Evolutionary conservation across 1,140 invertebrate species (phyloP).

Genomic region (Cotesia glomerata): DNA sequence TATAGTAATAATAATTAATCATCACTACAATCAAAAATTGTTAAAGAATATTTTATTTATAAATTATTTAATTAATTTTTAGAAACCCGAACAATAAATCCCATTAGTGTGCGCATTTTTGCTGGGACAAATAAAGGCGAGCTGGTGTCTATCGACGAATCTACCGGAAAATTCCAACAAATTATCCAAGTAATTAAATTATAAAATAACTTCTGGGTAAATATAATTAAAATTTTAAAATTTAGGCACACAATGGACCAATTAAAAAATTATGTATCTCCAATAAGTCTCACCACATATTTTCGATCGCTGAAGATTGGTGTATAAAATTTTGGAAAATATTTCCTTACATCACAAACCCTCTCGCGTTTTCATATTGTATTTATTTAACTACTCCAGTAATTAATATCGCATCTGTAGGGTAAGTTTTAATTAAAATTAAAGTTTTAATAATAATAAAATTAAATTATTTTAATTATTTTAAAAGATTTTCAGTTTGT

Average conservation of each 20-base stretch:
- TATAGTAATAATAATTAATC: background rate
- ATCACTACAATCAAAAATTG: background rate
- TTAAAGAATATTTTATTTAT: background rate
- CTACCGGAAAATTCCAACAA: conserved; percentile 35
- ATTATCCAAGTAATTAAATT: conserved; percentile 5
- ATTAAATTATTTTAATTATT: conserved; percentile 14
- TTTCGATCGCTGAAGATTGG: conserved; percentile 37
- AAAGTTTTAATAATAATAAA: background rate
- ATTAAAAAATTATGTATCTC: conserved; percentile 26
- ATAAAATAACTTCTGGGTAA: no score
- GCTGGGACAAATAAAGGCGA: conserved; percentile 36
- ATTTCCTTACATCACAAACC: conserved; percentile 27
- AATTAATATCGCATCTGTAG: conserved; percentile 27
- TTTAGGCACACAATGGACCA: conserved; percentile 25
- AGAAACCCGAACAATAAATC: conserved; percentile 30
- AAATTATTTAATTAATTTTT: background rate
- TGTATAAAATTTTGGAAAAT: conserved; percentile 41
- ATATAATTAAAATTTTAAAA: background rate
- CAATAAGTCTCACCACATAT: conserved; percentile 1
- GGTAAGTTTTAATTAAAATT: conserved; percentile 27
- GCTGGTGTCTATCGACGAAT: conserved; percentile 32
- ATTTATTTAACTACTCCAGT: conserved; percentile 36
- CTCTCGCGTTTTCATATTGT: conserved; percentile 29
- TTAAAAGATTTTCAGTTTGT: conserved; percentile 35
- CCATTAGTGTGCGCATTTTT: conserved; percentile 35